phyloP scores from a whole-genome alignment of 2,797 vertebrate genomes.

The Amniataba percoides region DNA sequence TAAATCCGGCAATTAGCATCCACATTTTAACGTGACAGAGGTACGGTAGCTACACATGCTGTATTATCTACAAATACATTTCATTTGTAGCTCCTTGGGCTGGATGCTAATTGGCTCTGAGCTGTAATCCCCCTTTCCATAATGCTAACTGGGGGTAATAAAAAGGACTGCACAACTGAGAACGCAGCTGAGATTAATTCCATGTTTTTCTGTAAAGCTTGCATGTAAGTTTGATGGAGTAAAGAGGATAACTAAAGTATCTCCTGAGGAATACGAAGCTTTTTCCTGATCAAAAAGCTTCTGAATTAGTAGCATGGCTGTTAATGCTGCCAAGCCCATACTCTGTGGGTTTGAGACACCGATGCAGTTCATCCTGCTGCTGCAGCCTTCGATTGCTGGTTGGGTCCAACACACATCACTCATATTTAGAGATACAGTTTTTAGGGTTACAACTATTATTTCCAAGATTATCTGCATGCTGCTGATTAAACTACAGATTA shows the following conservation, averaged over 20 bases:
- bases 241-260: constrained; percentile 40
- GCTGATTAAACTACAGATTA: not conserved
- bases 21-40: constrained; percentile 52
- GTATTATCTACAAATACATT: constrained; percentile 65
- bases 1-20: constrained; percentile 47
- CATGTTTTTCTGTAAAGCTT: constrained; percentile 42
- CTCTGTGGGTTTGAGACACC: constrained; percentile 30
- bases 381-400: constrained; percentile 13
- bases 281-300: constrained; percentile 34
- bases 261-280: constrained; percentile 31
- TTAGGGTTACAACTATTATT: too few relatives aligned
- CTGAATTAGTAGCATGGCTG: constrained; percentile 25
- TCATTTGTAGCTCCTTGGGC: constrained; percentile 47
- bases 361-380: constrained; percentile 12
- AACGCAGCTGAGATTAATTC: constrained; percentile 63
- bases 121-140: constrained; percentile 70
- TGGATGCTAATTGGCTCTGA: constrained; percentile 71
- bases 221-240: constrained; percentile 38
- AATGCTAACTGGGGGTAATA: constrained; percentile 43
- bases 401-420: not conserved
- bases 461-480: too few relatives aligned
- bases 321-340: constrained; percentile 14
- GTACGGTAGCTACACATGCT: constrained; percentile 41
- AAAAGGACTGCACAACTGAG: constrained; percentile 42
- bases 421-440: too few relatives aligned